phyloP scores from a whole-genome alignment of 2,113 vertebrate genomes.

The Lophura nycthemera region DNA sequence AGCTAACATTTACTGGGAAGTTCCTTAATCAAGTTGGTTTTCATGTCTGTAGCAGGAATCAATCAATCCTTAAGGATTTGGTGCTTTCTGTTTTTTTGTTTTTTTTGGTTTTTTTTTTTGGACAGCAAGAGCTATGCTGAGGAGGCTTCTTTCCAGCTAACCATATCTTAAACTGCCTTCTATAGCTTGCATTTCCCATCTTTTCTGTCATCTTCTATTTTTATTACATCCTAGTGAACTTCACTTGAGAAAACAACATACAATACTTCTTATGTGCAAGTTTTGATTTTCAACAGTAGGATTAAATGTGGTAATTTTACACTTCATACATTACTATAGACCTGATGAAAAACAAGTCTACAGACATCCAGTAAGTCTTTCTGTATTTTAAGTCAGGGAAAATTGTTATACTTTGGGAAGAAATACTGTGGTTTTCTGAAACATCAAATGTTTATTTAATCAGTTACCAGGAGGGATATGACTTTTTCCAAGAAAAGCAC shows the following conservation, averaged over 20 bases:
- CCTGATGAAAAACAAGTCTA: background rate
- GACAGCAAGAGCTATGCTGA: background rate
- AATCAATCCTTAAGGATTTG: background rate
- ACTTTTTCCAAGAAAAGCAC: slow-evolving; percentile 1
- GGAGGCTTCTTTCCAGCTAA: background rate
- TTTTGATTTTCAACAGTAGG: background rate
- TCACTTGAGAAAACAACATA: background rate
- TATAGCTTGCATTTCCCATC: background rate
- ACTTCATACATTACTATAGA: background rate
- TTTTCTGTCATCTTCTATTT: background rate
- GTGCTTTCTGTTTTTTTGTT: background rate
- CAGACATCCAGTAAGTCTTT: background rate
- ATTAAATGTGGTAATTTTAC: background rate
- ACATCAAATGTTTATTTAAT: slow-evolving; percentile 40
- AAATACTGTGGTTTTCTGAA: slow-evolving; percentile 26
- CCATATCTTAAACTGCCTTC: background rate
- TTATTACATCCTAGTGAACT: background rate
- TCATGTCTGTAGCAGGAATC: background rate
- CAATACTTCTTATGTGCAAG: background rate
- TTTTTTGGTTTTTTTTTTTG: background rate
- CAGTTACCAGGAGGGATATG: background rate
- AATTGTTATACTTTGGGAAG: background rate
- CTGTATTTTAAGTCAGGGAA: background rate
- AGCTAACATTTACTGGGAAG: background rate
- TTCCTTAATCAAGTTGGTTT: background rate